These are phyloP conservation scores for Pachyseris speciosa DNA, from an alignment of 64 coral and sea anemone species.

Conservation along the genomic window DNA sequence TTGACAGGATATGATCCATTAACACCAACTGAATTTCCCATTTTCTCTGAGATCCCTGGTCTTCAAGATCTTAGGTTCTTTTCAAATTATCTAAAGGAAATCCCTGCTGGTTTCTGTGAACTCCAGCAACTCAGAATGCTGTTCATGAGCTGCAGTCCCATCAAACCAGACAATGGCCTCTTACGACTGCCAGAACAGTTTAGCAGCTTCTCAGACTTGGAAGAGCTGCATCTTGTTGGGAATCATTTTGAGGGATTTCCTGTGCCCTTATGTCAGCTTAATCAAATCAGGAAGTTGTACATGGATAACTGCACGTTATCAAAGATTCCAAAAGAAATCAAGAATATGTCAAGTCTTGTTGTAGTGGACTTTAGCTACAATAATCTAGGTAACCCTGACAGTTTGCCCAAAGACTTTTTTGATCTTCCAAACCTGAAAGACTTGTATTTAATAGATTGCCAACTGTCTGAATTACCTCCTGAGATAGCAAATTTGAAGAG, in stretches of 20 bases:
- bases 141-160: slow-evolving; percentile 50
- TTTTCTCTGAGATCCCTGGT: slow-evolving; percentile 18
- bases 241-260: slow-evolving; percentile 85
- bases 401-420: slow-evolving; percentile 69
- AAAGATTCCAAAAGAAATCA: slow-evolving; percentile 65
- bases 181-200: slow-evolving; percentile 62
- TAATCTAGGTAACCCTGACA: slow-evolving; percentile 7
- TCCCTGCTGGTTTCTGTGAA: slow-evolving; percentile 51
- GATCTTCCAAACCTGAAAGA: slow-evolving; percentile 64
- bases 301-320: slow-evolving; percentile 73
- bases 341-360: slow-evolving; percentile 47
- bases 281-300: slow-evolving; percentile 72
- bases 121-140: slow-evolving; percentile 39
- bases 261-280: slow-evolving; percentile 64
- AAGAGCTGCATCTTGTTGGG: slow-evolving; percentile 69
- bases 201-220: slow-evolving; percentile 33
- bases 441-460: slow-evolving; percentile 82
- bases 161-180: slow-evolving; percentile 55
- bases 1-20: slow-evolving; percentile 66
- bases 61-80: slow-evolving; percentile 71
- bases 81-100: slow-evolving; percentile 60
- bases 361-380: slow-evolving; percentile 86
- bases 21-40: slow-evolving; percentile 6
- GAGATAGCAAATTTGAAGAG: slow-evolving; percentile 81
- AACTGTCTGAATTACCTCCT: slow-evolving; percentile 43